Evolutionary conservation across 2,888 invertebrate species (phyloP).

Genomic region (Tiphia femorata): DNA sequence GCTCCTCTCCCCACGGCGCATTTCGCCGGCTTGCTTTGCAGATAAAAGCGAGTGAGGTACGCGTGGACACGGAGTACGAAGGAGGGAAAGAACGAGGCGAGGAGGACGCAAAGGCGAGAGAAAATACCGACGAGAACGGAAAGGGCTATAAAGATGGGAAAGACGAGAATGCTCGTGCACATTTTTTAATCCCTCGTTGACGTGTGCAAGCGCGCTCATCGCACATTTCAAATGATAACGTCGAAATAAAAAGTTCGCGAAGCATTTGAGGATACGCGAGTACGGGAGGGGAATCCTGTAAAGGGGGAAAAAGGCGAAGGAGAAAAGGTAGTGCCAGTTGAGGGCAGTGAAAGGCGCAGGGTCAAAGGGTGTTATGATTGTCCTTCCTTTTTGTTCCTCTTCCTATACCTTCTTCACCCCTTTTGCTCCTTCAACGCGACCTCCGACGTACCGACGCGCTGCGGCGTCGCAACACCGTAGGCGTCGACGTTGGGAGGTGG

Average conservation of each 20-base stretch:
- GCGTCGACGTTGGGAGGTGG: background rate
- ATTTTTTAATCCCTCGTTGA: background rate
- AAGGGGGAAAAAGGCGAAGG: background rate
- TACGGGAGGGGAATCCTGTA: background rate
- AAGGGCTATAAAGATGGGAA: too few relatives aligned
- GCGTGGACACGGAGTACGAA: background rate
- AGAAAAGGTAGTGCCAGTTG: conserved; percentile 16
- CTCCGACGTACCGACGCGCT: too few relatives aligned
- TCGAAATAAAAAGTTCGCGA: conserved; percentile 40
- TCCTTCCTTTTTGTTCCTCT: too few relatives aligned
- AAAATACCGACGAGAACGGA: too few relatives aligned
- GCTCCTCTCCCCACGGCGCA: conserved; percentile 5
- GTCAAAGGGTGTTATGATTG: background rate
- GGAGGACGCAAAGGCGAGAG: too few relatives aligned
- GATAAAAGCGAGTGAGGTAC: conserved; percentile 18
- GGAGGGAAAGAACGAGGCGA: too few relatives aligned
- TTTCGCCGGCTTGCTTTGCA: conserved; percentile 2
- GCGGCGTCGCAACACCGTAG: too few relatives aligned
- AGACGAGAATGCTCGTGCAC: background rate
- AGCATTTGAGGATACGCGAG: conserved; percentile 21
- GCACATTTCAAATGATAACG: conserved; percentile 24
- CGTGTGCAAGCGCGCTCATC: background rate
- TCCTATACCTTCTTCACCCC: too few relatives aligned
- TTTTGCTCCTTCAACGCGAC: too few relatives aligned
- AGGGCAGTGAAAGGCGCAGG: background rate